These are phyloP conservation scores for Apolygus lucorum DNA, from an alignment of 1,140 invertebrate genomes.

Conservation along the genomic window DNA sequence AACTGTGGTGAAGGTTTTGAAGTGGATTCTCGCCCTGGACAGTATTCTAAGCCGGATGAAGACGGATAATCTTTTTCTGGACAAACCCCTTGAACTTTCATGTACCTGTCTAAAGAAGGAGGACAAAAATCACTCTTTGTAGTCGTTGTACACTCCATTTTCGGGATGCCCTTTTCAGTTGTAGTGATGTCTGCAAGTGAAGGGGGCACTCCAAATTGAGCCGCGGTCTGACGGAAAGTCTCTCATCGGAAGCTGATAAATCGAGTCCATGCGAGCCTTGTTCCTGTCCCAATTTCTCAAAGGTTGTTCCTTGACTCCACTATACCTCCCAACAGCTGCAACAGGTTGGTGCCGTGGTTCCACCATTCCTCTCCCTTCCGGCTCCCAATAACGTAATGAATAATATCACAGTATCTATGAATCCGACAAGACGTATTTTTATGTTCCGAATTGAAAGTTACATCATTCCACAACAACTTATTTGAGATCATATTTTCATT, in stretches of 20 bases:
- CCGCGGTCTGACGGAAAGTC: not conserved
- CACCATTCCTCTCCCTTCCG: no score
- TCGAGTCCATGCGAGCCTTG: not conserved
- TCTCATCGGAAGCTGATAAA: not conserved
- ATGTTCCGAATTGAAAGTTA: no score
- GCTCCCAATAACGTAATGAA: no score
- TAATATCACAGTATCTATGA: no score
- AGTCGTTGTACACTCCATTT: conserved; percentile 10
- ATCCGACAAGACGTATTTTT: no score
- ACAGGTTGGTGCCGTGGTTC: not conserved
- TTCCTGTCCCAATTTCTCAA: conserved; percentile 9
- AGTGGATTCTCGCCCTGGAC: not conserved
- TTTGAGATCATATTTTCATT: no score
- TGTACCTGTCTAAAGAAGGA: not conserved
- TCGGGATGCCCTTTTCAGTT: not conserved
- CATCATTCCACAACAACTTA: no score
- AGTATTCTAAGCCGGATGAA: not conserved
- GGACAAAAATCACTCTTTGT: not conserved
- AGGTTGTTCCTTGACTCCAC: conserved; percentile 4
- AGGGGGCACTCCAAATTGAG: not conserved
- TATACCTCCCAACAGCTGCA: not conserved
- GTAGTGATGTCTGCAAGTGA: not conserved
- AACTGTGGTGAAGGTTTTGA: no score
- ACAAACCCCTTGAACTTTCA: not conserved
- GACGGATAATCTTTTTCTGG: not conserved